Base-by-base conservation (phyloP, 2,888 invertebrate species). In the Drosophila lacicola region DNA sequence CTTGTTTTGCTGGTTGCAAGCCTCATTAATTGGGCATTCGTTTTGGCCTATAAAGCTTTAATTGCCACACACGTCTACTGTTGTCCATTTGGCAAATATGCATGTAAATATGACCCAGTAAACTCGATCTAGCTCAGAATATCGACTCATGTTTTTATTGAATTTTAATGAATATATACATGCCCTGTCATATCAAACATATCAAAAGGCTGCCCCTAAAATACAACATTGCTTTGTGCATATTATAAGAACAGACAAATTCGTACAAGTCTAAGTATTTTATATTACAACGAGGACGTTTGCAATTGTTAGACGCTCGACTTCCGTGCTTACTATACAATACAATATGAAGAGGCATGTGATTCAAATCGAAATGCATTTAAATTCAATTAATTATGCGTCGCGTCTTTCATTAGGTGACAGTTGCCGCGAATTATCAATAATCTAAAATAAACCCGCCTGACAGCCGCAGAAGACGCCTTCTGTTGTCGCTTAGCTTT, bases 401-500 rank as follows among this genome's bases (percentile, higher is more conserved):
- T 51, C 56, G 71, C 68, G 58, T 62, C 74, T 60, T 69, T 72
- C 68, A 84, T 75, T 77, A 73, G 74, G 61, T 65, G 84, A 84
- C 89, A 89, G 70, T 74, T 85, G 82, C 63, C 42, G 53, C 46
- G 71, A 64, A 88, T 85, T 88, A 88, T 88, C 82, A 83, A 83
- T 88, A 88, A 79, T 85, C 80, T 74, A 45, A 47, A 65, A 88
- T 82, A 82, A 88, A 77, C 80, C 70, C 53, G 54, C 42, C 68
- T 82, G 87, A 72, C 89, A 88, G 81, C 69, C 39, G 46, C 70
- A 37, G 47, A 55, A 66, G 39, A 42, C 37, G 68, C 8, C 29
- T 29, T 8, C 58, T 47, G 58, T 41, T 50, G 63, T 53, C 44
- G 44, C 55, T 51, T 46, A 42, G 47, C 63, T 77, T 61, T 77